Evolutionary conservation across 2,888 invertebrate genomes (phyloP).

Genomic region (Anoplius nigerrimus): DNA sequence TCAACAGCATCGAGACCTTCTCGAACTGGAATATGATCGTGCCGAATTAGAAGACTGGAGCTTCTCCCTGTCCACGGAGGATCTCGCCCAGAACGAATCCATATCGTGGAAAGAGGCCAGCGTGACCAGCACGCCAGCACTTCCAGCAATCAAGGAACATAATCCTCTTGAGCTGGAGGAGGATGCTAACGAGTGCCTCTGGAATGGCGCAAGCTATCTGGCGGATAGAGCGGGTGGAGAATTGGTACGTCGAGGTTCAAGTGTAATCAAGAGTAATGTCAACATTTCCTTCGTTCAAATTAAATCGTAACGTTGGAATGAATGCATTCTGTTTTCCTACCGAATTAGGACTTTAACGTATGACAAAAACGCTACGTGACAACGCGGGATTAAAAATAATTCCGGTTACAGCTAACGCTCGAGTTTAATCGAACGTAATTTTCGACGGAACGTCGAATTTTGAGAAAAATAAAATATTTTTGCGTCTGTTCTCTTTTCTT

Average conservation of each 20-base stretch:
- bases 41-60: slow-evolving; percentile 89
- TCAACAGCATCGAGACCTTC: slow-evolving; percentile 82
- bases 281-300: too few species aligned
- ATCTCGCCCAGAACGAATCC: slow-evolving; percentile 77
- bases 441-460: too few species aligned
- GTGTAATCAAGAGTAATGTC: too few species aligned
- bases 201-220: slow-evolving; percentile 85
- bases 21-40: slow-evolving; percentile 84
- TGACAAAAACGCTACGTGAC: too few species aligned
- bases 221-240: slow-evolving; percentile 83
- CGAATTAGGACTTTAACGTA: too few species aligned
- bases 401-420: too few species aligned
- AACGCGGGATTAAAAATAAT: too few species aligned
- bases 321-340: too few species aligned
- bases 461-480: too few species aligned
- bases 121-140: slow-evolving; percentile 76
- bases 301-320: too few species aligned
- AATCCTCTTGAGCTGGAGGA: slow-evolving; percentile 84
- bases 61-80: slow-evolving; percentile 83
- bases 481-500: too few species aligned
- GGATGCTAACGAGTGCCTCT: slow-evolving; percentile 84
- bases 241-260: slow-evolving; percentile 70
- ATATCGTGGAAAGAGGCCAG: slow-evolving; percentile 55
- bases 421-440: too few species aligned
- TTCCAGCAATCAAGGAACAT: slow-evolving; percentile 85